Base-by-base conservation (phyloP, 2,888 invertebrate species). In the Ornithoptera priamus region DNA sequence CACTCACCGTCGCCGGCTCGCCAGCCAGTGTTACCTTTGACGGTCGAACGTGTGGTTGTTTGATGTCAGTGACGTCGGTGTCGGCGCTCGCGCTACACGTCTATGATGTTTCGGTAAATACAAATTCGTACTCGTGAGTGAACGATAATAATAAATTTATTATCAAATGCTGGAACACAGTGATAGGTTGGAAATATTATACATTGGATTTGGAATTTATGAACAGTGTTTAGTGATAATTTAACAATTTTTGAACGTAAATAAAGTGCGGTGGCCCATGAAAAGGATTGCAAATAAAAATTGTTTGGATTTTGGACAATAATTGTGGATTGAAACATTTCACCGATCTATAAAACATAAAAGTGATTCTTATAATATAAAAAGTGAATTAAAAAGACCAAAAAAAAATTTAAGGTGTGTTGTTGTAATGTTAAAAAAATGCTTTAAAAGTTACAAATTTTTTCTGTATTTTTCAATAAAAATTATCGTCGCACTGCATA, bases 91-190 rank as follows among this genome's bases (percentile, higher is more conserved):
- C 86, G 87, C 86, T 90, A 91, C 93, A 93, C 93, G 91, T 89
- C 89, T 89, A 88, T 89, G 85, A 90, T 92, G 89, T 89, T 89
- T 89, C 89, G 90, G 87, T 90, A 86, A 89, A 87, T 87, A 88
- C 86, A 86, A 92, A 92, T 88, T 90, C 86, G 85, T 84, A 89
- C 84, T 87, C 85, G 90, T 89, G 90, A 85, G 88, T 93, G 87
- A 81, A 83, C 80, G 82, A 89, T 88, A 92, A 88, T 82, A 74
- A 75, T 86, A 92, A 90, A 84, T 85, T 90, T 92, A 89, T 93
- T 92, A 90, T 93, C 93, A 93, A 93, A 94, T 94, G 93, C 93
- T 94, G 94, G 94, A 94, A 93, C 94, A 94, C 93, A 94, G 95
- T 93, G 95, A 94, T 93, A 94, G 93, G 93, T 30, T 93, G 93